phyloP scores from a whole-genome alignment of 1,140 invertebrate genomes.

The Lordiphosa stackelbergi region DNA sequence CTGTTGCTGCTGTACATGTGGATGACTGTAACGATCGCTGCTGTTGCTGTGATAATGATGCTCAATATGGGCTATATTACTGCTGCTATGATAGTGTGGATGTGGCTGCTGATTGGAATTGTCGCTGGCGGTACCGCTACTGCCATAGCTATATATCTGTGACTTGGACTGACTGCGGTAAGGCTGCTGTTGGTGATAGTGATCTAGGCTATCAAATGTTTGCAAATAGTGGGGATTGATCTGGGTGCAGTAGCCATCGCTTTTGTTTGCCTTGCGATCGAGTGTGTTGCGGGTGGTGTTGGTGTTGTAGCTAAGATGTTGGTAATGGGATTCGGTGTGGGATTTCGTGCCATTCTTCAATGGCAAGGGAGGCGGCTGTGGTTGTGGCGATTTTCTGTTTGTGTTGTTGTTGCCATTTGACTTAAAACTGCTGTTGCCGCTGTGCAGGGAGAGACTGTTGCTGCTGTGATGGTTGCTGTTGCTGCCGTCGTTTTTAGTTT shows the following conservation, averaged over 20 bases:
- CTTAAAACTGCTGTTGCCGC: conserved; percentile 64
- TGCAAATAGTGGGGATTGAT: conserved; percentile 73
- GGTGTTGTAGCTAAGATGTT: conserved; percentile 63
- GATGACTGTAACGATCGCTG: conserved; percentile 34
- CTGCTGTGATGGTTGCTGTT: conserved; percentile 45
- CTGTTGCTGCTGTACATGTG: conserved; percentile 36
- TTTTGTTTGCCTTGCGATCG: conserved; percentile 52
- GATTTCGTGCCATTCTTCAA: conserved; percentile 60
- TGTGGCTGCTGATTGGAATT: conserved; percentile 50
- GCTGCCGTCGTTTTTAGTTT: conserved; percentile 57
- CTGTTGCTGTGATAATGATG: conserved; percentile 44
- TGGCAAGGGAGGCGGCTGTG: conserved; percentile 62
- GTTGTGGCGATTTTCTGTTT: conserved; percentile 50
- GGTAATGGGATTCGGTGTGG: conserved; percentile 59
- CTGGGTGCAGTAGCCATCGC: conserved; percentile 62
- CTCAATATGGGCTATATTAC: conserved; percentile 62
- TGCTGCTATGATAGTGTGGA: conserved; percentile 58
- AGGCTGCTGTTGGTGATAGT: conserved; percentile 46
- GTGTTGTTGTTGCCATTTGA: conserved; percentile 53
- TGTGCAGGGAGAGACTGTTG: conserved; percentile 58
- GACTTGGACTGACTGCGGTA: conserved; percentile 72
- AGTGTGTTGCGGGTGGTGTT: conserved; percentile 57
- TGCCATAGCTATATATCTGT: conserved; percentile 71
- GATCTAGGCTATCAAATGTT: conserved; percentile 71
- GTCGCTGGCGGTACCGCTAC: conserved; percentile 61